Percentiles rank a stretch among this genome's conserved stretches.
Conservation (phyloP, 2,888 invertebrate genomes). For the Crioceris asparagi region DNA sequence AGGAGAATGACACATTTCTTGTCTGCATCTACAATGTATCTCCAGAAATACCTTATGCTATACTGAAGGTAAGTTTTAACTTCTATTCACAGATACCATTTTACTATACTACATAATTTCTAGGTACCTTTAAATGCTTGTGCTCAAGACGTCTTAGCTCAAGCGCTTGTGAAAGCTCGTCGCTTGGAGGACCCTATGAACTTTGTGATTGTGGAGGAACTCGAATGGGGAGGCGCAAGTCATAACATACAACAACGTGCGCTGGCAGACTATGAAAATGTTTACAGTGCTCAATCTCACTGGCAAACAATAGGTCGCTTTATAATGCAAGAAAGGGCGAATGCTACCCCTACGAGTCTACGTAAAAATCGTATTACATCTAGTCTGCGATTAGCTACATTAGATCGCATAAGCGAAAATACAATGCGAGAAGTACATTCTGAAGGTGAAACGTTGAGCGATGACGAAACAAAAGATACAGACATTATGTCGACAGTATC, state of each 20-base stretch:
- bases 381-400: slow-evolving; percentile 43
- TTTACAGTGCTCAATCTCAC: slow-evolving; percentile 77
- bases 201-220: slow-evolving; percentile 77
- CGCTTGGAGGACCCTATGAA: slow-evolving; percentile 78
- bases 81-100: too few species aligned
- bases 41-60: slow-evolving; percentile 89
- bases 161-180: slow-evolving; percentile 80
- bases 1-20: slow-evolving; percentile 71
- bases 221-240: slow-evolving; percentile 67
- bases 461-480: slow-evolving; percentile 50
- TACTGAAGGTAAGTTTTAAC: slow-evolving; percentile 71
- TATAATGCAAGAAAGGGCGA: slow-evolving; percentile 56
- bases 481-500: slow-evolving; percentile 63
- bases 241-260: slow-evolving; percentile 56
- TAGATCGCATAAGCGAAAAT: slow-evolving; percentile 54
- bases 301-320: slow-evolving; percentile 86
- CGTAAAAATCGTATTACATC: slow-evolving; percentile 45
- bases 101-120: too few species aligned
- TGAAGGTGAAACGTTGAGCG: slow-evolving; percentile 58
- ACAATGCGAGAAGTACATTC: too few species aligned
- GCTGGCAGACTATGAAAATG: slow-evolving; percentile 76
- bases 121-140: slow-evolving; percentile 62
- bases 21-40: slow-evolving; percentile 93
- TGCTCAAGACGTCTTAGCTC: slow-evolving; percentile 80
- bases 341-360: slow-evolving; percentile 48